Conservation (phyloP, 2,888 invertebrate genomes). For the Hypena proboscidalis region DNA sequence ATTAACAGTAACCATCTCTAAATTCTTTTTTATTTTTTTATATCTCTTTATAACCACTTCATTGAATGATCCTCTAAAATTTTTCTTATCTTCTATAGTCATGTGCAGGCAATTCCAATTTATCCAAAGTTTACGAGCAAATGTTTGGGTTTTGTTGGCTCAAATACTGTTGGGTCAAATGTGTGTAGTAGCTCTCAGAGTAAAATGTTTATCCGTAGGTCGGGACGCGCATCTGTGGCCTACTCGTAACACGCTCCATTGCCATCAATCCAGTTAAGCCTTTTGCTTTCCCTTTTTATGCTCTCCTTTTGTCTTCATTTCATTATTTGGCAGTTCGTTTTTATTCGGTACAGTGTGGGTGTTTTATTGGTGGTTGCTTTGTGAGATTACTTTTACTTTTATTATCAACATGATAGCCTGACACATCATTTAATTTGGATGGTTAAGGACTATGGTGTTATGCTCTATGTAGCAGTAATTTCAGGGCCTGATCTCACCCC, state of each 20-base stretch:
- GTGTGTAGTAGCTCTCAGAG: slow-evolving; percentile 13
- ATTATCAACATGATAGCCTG: too few relatives aligned
- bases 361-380: slow-evolving; percentile 3
- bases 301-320: slow-evolving; percentile 21
- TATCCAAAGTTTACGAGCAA: slow-evolving; percentile 10
- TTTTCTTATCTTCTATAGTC: too few relatives aligned
- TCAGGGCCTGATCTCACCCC: too few relatives aligned
- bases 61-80: too few relatives aligned
- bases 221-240: slow-evolving; percentile 17
- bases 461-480: too few relatives aligned
- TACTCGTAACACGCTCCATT: slow-evolving; percentile 13
- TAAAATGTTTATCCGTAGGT: slow-evolving; percentile 15
- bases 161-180: slow-evolving; percentile 18
- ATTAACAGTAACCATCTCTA: too few relatives aligned
- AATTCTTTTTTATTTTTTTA: too few relatives aligned
- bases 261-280: slow-evolving; percentile 21
- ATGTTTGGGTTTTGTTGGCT: slow-evolving; percentile 5
- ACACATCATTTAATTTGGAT: too few relatives aligned
- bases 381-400: too few relatives aligned
- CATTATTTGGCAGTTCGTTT: slow-evolving; percentile 13
- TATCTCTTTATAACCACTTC: too few relatives aligned
- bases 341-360: slow-evolving; percentile 7
- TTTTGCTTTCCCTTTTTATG: slow-evolving; percentile 13
- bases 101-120: slow-evolving; percentile 7
- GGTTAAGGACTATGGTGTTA: too few relatives aligned